phyloP scores from a whole-genome alignment of 2,888 invertebrate species.

The Melinaea menophilus region DNA sequence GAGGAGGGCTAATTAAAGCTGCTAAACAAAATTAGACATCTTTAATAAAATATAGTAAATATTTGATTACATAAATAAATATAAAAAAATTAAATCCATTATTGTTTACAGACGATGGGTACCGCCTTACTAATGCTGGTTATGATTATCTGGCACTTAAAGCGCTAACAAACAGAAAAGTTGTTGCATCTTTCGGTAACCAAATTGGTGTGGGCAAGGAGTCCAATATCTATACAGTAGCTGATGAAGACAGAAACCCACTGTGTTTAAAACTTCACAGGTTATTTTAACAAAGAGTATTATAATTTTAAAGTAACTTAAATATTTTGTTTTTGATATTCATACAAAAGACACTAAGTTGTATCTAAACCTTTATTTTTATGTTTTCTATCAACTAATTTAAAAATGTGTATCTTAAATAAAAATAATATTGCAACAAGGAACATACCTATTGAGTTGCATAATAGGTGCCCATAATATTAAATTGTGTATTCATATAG shows the following conservation, averaged over 20 bases:
- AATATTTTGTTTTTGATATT: no score
- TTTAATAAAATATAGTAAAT: no score
- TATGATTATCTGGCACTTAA: slow-evolving; percentile 98
- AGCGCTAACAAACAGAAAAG: slow-evolving; percentile 86
- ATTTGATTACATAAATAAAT: slow-evolving; percentile 2
- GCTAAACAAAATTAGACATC: no score
- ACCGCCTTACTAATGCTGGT: slow-evolving; percentile 95
- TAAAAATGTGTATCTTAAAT: no score
- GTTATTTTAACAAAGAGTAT: slow-evolving; percentile 47
- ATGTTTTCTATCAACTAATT: no score
- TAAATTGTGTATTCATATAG: slow-evolving; percentile 55
- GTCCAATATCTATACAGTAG: slow-evolving; percentile 96
- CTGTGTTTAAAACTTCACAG: slow-evolving; percentile 94
- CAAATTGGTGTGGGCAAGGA: slow-evolving; percentile 99
- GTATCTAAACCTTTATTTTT: no score
- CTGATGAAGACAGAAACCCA: slow-evolving; percentile 86
- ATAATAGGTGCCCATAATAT: background rate
- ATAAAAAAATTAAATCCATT: background rate
- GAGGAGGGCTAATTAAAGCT: no score
- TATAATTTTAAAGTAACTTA: background rate
- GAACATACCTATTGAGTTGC: no score
- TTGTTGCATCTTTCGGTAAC: slow-evolving; percentile 93
- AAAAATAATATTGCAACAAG: no score
- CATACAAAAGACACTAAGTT: no score
- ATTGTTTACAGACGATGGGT: slow-evolving; percentile 89